Percentiles rank a stretch among this genome's conserved stretches.
Evolutionary conservation across 64 coral and sea anemone genomes (phyloP).

Genomic region (Montipora foliosa): DNA sequence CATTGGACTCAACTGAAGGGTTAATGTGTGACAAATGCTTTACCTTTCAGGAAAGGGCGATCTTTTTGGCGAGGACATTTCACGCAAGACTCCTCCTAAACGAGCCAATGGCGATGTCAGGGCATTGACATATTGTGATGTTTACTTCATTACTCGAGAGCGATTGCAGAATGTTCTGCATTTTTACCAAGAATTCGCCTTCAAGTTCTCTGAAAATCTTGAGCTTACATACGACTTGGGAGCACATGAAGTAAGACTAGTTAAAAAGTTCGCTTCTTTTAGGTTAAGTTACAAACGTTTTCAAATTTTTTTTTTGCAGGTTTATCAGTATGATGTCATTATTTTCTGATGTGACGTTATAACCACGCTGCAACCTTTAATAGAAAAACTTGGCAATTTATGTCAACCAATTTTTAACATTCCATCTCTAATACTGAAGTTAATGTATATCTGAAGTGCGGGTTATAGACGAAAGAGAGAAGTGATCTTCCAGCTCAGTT

Average conservation of each 20-base stretch:
- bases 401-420: no score
- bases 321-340: no score
- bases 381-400: no score
- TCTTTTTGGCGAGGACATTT: slow-evolving; percentile 93
- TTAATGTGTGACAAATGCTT: not conserved
- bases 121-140: slow-evolving; percentile 90
- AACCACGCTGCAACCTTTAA: no score
- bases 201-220: slow-evolving; percentile 84
- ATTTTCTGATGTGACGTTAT: no score
- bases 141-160: slow-evolving; percentile 93
- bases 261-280: not conserved
- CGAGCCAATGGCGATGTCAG: slow-evolving; percentile 95
- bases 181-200: slow-evolving; percentile 85
- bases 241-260: slow-evolving; percentile 78
- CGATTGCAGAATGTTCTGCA: slow-evolving; percentile 88
- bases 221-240: slow-evolving; percentile 92
- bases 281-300: not conserved
- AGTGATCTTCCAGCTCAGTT: no score
- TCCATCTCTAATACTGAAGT: no score
- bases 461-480: no score
- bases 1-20: not conserved
- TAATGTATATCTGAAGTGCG: no score
- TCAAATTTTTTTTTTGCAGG: no score
- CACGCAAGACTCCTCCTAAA: slow-evolving; percentile 76
- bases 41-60: slow-evolving; percentile 80